phyloP scores from a whole-genome alignment of 2,888 invertebrate species.

The Habroteleia sp. region DNA sequence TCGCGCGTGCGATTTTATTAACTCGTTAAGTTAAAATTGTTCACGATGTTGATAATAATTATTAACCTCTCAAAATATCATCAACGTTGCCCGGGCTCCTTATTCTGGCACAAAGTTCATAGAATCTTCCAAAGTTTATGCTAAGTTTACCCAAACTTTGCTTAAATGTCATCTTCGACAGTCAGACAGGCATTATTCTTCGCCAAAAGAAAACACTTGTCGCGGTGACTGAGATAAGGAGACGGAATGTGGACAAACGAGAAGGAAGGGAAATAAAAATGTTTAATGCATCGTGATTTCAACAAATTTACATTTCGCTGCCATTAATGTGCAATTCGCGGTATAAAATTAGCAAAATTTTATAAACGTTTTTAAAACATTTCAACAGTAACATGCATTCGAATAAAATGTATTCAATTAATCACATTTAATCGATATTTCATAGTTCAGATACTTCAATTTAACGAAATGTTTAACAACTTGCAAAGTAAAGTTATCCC shows the following conservation, averaged over 20 bases:
- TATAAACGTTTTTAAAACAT: background rate
- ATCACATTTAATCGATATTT: too few relatives aligned
- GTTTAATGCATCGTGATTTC: too few relatives aligned
- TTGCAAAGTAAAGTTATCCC: too few relatives aligned
- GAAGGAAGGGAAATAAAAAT: slow-evolving; percentile 3
- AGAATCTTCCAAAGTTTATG: slow-evolving; percentile 19
- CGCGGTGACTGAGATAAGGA: slow-evolving; percentile 22
- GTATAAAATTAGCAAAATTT: background rate
- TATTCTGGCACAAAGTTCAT: slow-evolving; percentile 9
- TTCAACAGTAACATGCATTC: too few relatives aligned
- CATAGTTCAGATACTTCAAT: too few relatives aligned
- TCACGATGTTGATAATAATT: slow-evolving; percentile 26
- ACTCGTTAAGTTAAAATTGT: too few relatives aligned
- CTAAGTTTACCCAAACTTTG: slow-evolving; percentile 38
- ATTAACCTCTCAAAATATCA: slow-evolving; percentile 34
- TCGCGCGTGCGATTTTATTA: too few relatives aligned
- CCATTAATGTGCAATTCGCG: too few relatives aligned
- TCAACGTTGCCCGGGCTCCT: background rate
- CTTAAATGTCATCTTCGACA: slow-evolving; percentile 48
- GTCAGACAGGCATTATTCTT: slow-evolving; percentile 36
- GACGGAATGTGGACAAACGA: background rate
- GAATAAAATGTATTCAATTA: too few relatives aligned
- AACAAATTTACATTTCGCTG: too few relatives aligned
- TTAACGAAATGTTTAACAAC: too few relatives aligned
- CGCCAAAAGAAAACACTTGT: slow-evolving; percentile 44